phyloP scores from a whole-genome alignment of 2,113 vertebrate species.

The Marmota flaviventris region DNA sequence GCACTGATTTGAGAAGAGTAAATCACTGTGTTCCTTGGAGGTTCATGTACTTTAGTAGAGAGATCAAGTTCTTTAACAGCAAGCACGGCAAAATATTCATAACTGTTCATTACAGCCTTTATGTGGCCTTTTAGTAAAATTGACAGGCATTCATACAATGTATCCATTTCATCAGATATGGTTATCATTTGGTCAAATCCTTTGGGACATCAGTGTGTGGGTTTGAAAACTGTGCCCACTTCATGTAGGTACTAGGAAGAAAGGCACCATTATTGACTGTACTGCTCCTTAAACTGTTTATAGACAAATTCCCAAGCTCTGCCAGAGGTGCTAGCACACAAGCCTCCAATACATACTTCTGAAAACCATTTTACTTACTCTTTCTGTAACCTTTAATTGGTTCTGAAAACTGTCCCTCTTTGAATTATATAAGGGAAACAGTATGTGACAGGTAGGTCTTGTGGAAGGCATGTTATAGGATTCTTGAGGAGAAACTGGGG shows the following conservation, averaged over 20 bases:
- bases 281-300: too few species aligned
- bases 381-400: not conserved
- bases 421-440: not conserved
- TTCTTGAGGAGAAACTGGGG: not conserved
- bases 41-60: constrained; percentile 90
- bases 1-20: constrained; percentile 95
- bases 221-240: too few species aligned
- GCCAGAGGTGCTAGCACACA: too few species aligned
- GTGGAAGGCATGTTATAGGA: not conserved
- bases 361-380: not conserved
- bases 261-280: too few species aligned
- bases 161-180: constrained; percentile 93
- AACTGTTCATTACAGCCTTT: constrained; percentile 94
- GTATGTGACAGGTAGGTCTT: not conserved
- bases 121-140: constrained; percentile 95
- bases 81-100: constrained; percentile 94
- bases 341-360: not conserved
- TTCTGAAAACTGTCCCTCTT: not conserved
- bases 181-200: constrained; percentile 84
- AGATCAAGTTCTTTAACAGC: constrained; percentile 95
- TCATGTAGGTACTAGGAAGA: too few species aligned
- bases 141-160: constrained; percentile 91
- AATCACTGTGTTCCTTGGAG: constrained; percentile 91
- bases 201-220: too few species aligned
- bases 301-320: too few species aligned